Percentiles rank a stretch among this genome's conserved stretches.
phyloP scores from a whole-genome alignment of 2,797 vertebrate species.

The Gobionotothen gibberifrons region DNA sequence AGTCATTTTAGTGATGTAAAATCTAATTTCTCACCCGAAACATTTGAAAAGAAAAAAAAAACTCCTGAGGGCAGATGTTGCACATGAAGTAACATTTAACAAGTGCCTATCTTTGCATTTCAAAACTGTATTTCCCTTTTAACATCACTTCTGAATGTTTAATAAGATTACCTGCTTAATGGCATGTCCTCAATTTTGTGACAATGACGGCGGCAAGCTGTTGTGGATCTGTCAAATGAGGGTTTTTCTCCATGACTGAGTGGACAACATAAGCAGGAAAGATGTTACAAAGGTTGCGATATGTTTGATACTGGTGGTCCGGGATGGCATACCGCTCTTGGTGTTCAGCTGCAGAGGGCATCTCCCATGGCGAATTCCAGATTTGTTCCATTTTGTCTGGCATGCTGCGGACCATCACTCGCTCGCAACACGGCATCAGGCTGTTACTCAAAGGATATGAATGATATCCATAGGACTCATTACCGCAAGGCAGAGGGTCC shows the following conservation, averaged over 20 bases:
- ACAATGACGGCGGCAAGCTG: slow-evolving; percentile 98
- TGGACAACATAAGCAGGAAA: slow-evolving; percentile 95
- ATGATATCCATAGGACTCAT: slow-evolving; percentile 92
- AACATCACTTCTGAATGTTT: slow-evolving; percentile 26
- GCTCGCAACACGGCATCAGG: slow-evolving; percentile 96
- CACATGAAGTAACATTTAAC: slow-evolving; percentile 66
- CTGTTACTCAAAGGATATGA: slow-evolving; percentile 93
- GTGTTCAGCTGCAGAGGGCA: slow-evolving; percentile 83
- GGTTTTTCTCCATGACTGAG: slow-evolving; percentile 98
- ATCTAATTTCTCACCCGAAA: slow-evolving; percentile 53
- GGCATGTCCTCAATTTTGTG: slow-evolving; percentile 92
- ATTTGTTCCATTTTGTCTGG: slow-evolving; percentile 99
- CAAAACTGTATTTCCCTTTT: slow-evolving; percentile 36
- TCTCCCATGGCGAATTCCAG: slow-evolving; percentile 95
- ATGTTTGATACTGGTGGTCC: slow-evolving; percentile 97
- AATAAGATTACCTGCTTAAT: slow-evolving; percentile 66
- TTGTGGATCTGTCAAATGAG: slow-evolving; percentile 96
- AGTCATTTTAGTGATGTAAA: slow-evolving; percentile 34
- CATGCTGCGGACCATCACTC: slow-evolving; percentile 98
- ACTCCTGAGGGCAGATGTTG: slow-evolving; percentile 80
- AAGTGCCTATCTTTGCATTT: slow-evolving; percentile 62
- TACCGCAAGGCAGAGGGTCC: slow-evolving; percentile 93
- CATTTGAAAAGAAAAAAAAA: slow-evolving; percentile 51
- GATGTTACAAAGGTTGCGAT: slow-evolving; percentile 99
- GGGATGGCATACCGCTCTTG: slow-evolving; percentile 92